A percentile compares a stretch with the other conserved stretches of the same genome.
Conservation (phyloP, 2,888 invertebrate species). For the Arctia plantaginis region DNA sequence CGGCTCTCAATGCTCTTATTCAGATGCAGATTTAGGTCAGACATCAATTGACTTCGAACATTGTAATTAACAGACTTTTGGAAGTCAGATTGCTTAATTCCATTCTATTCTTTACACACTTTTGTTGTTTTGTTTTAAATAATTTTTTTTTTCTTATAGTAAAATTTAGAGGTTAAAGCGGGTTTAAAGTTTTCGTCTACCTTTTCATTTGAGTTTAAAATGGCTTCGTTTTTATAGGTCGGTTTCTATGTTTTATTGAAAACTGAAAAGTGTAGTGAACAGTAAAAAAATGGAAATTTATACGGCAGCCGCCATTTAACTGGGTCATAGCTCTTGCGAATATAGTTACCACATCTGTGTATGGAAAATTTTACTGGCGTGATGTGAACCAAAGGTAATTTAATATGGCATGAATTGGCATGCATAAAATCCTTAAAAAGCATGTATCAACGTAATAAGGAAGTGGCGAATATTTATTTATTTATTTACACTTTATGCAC, state of each 20-base stretch:
- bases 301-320: conserved; percentile 50
- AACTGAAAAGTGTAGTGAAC: conserved; percentile 36
- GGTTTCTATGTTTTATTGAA: conserved; percentile 39
- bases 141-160: neutral
- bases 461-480: neutral
- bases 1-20: conserved; percentile 75
- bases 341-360: conserved; percentile 21
- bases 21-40: conserved; percentile 83
- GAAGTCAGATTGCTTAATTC: conserved; percentile 70
- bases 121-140: conserved; percentile 26
- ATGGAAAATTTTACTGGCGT: conserved; percentile 28
- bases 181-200: neutral
- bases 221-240: conserved; percentile 14
- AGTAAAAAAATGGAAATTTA: conserved; percentile 49
- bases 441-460: conserved; percentile 2
- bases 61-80: conserved; percentile 75
- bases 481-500: no score
- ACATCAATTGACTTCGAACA: conserved; percentile 78
- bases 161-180: neutral
- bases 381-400: conserved; percentile 19
- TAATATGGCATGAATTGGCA: conserved; percentile 26
- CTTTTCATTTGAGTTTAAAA: conserved; percentile 13
- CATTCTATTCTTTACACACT: conserved; percentile 45
- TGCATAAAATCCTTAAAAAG: conserved; percentile 29
- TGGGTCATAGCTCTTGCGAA: conserved; percentile 48